Evolutionary conservation across 2,888 invertebrate species (phyloP).

Genomic region (Conchocele bisecta): DNA sequence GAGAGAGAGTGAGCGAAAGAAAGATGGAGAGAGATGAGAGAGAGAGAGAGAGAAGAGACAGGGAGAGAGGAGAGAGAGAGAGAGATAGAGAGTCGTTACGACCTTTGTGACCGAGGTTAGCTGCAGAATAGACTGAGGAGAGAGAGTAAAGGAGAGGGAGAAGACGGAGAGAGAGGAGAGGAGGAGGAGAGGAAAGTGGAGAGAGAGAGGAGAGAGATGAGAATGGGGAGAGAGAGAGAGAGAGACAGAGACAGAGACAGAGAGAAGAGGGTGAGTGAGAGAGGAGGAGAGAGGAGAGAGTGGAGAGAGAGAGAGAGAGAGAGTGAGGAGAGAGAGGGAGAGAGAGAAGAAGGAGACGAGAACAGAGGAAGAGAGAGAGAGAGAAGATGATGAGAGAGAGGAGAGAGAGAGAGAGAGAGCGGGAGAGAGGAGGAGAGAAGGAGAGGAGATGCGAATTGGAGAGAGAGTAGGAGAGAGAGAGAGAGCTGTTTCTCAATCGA

Average conservation of each 20-base stretch:
- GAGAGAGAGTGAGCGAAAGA: background rate
- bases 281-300: background rate
- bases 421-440: no score
- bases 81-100: background rate
- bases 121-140: background rate
- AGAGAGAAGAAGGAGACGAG: background rate
- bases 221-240: background rate
- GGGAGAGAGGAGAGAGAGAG: background rate
- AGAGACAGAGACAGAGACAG: background rate
- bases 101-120: no score
- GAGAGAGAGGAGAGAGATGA: background rate
- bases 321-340: background rate
- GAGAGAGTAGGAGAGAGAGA: background rate
- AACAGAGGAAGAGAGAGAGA: slow-evolving; percentile 8
- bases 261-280: background rate
- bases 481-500: no score
- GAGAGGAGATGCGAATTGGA: background rate
- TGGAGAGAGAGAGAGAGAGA: background rate
- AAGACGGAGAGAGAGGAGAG: background rate
- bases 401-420: background rate
- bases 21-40: background rate
- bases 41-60: background rate
- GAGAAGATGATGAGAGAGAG: background rate
- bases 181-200: background rate
- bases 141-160: background rate